A percentile compares a stretch with the other conserved stretches of the same genome.
Evolutionary conservation across 2,113 vertebrate genomes (phyloP).

Genomic region (Xenopus tropicalis): UCB_Xtro_10.0 CM004447.2:123280001-123280500

Average conservation of each 20-base stretch:
- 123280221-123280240: constrained; percentile 26
- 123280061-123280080: not conserved
- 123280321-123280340: too few relatives aligned
- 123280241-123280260: constrained; percentile 29
- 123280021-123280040: not conserved
- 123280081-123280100: constrained; percentile 2
- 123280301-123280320: not conserved
- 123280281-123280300: not conserved
- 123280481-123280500: too few relatives aligned
- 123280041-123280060: not conserved
- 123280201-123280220: constrained; percentile 41
- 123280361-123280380: too few relatives aligned
- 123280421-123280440: too few relatives aligned
- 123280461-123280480: too few relatives aligned
- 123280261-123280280: constrained; percentile 2
- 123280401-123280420: too few relatives aligned
- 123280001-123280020: not conserved
- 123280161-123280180: constrained; percentile 25
- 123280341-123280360: too few relatives aligned
- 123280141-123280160: constrained; percentile 23
- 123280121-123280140: not conserved
- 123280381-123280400: too few relatives aligned
- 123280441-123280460: too few relatives aligned
- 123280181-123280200: constrained; percentile 26
- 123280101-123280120: constrained; percentile 11